phyloP scores from a whole-genome alignment of 2,888 invertebrate species.

The Dexiosoma caninum region DNA sequence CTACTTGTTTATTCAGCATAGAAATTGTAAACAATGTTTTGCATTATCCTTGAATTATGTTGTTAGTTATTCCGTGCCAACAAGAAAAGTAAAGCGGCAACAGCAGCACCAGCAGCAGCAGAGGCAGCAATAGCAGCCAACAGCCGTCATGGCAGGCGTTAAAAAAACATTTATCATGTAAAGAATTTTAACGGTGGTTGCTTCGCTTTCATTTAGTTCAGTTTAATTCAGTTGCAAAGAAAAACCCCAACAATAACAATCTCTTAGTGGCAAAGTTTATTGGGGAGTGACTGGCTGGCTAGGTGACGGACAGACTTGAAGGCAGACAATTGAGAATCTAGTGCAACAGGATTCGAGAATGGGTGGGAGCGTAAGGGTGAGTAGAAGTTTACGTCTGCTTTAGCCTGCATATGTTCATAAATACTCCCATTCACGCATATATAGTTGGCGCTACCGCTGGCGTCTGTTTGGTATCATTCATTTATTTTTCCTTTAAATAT shows the following conservation, averaged over 20 bases:
- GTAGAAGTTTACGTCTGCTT: conserved; percentile 22
- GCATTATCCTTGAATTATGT: conserved; percentile 64
- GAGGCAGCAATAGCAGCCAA: background rate
- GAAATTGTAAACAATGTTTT: conserved; percentile 57
- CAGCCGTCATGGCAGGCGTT: conserved; percentile 57
- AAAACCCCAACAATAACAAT: conserved; percentile 33
- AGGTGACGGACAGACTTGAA: background rate
- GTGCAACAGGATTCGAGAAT: background rate
- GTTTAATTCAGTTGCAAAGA: conserved; percentile 23
- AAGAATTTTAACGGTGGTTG: conserved; percentile 51
- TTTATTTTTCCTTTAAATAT: conserved; percentile 33
- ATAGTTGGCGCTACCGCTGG: conserved; percentile 49
- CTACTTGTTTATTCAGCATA: conserved; percentile 43
- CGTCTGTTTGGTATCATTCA: conserved; percentile 55
- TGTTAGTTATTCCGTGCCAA: conserved; percentile 57
- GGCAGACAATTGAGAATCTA: too few species aligned
- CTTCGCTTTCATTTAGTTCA: conserved; percentile 16
- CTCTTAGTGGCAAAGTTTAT: conserved; percentile 18
- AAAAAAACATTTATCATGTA: conserved; percentile 42
- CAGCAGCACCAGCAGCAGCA: background rate
- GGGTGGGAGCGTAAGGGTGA: conserved; percentile 5
- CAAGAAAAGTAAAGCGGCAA: conserved; percentile 16
- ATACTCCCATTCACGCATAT: background rate
- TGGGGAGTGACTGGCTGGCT: conserved; percentile 18
- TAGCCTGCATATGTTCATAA: background rate